Conservation (phyloP, 1,140 invertebrate species). For the Batillaria attramentaria region DNA sequence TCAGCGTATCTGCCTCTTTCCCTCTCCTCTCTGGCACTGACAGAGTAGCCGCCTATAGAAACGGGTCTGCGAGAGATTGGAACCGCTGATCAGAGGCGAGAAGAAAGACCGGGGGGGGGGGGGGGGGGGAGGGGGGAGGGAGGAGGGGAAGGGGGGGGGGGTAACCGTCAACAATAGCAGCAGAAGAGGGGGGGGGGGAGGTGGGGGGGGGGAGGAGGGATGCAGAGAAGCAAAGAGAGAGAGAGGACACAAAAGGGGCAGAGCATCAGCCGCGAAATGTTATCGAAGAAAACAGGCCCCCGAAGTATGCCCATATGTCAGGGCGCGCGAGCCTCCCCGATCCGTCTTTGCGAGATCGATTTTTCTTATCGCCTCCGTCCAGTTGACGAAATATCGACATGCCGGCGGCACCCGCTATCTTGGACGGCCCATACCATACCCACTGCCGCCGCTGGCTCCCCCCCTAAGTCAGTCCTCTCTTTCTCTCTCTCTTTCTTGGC, state of each 20-base stretch:
- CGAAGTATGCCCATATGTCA: not conserved
- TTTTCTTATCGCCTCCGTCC: slow-evolving; percentile 32
- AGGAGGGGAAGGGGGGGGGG: not conserved
- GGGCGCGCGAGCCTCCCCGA: not conserved
- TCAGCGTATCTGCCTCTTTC: not conserved
- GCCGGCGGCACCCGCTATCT: slow-evolving; percentile 4
- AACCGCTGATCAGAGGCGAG: not conserved
- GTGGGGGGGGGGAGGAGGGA: not conserved
- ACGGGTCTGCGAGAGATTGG: not conserved
- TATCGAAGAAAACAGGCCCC: not conserved
- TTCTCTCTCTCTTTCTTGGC: no score
- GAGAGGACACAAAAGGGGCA: not conserved
- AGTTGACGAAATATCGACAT: slow-evolving; percentile 33
- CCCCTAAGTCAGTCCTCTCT: no score
- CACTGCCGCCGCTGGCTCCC: not conserved
- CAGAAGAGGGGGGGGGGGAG: not conserved
- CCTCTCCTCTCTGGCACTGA: not conserved
- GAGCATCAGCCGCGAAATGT: slow-evolving; percentile 17
- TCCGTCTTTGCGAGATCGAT: slow-evolving; percentile 25
- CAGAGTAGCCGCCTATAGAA: not conserved
- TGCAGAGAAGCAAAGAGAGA: slow-evolving; percentile 1
- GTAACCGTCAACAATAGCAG: not conserved
- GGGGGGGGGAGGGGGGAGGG: not conserved
- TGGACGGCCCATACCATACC: not conserved
- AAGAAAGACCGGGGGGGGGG: not conserved